Conservation (phyloP, 2,797 vertebrate species). For the Pitangus sulphuratus region DNA sequence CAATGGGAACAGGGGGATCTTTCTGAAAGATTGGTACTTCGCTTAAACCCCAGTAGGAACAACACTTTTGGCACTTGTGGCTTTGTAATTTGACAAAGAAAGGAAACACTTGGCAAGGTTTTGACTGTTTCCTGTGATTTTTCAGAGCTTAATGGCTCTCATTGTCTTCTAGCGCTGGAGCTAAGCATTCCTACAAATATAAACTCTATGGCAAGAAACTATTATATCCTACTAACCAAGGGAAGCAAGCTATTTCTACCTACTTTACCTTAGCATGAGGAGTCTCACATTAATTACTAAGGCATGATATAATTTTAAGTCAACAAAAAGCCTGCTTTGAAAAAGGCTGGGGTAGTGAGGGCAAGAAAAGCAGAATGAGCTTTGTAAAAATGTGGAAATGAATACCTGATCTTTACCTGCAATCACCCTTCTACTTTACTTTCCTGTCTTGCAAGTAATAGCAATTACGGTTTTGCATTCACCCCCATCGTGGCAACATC, state of each 20-base stretch:
- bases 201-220: background rate
- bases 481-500: background rate
- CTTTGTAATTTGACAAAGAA: conserved; percentile 33
- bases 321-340: background rate
- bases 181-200: background rate
- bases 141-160: background rate
- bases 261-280: background rate
- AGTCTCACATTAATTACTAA: background rate
- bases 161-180: background rate
- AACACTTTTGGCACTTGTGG: background rate
- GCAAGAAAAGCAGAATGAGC: background rate
- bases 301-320: background rate
- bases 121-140: conserved; percentile 13
- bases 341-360: background rate
- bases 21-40: background rate
- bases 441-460: background rate
- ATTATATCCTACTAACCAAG: background rate
- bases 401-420: background rate
- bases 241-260: background rate
- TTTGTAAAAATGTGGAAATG: background rate
- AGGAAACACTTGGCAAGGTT: conserved; percentile 10
- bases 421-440: background rate
- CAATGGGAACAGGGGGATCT: background rate
- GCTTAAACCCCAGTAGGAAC: background rate
- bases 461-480: background rate